These are phyloP conservation scores for Rhyacophila brunnea DNA, from an alignment of 1,140 invertebrate genomes.

Conservation along the genomic window DNA sequence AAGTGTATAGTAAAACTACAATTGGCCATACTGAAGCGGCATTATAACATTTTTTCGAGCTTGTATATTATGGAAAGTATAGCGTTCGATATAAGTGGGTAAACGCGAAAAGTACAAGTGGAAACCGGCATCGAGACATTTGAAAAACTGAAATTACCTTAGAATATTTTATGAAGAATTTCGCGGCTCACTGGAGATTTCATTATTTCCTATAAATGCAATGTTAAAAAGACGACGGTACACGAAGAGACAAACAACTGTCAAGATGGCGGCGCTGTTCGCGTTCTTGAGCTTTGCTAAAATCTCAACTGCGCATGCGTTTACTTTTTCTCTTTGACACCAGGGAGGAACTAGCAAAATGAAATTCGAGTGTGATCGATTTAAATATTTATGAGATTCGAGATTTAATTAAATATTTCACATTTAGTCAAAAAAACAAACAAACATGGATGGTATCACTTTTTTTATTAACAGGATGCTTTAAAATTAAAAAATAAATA, in stretches of 20 bases:
- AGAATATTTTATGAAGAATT: constrained; percentile 4
- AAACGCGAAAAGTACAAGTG: constrained; percentile 4
- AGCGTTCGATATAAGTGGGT: constrained; percentile 5
- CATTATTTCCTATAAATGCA: constrained; percentile 7
- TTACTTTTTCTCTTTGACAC: neutral
- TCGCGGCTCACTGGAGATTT: neutral
- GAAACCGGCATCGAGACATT: neutral
- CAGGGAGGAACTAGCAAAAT: too few relatives aligned
- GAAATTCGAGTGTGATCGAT: too few relatives aligned
- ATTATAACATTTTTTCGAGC: constrained; percentile 12
- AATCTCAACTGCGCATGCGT: constrained; percentile 8
- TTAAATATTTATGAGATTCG: too few relatives aligned
- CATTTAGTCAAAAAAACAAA: too few relatives aligned
- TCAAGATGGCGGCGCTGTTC: constrained; percentile 23
- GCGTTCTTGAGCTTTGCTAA: constrained; percentile 11
- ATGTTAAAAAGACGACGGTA: constrained; percentile 15
- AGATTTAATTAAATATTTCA: too few relatives aligned
- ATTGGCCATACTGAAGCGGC: neutral
- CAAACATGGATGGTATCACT: too few relatives aligned
- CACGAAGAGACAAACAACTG: constrained; percentile 23
- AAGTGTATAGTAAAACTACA: too few relatives aligned
- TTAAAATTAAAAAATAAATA: too few relatives aligned
- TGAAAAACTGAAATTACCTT: constrained; percentile 5
- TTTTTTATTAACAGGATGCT: too few relatives aligned
- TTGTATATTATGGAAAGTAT: constrained; percentile 4